phyloP scores from a whole-genome alignment of 1,140 invertebrate species.

The Pygmarrhopalites habei region DNA sequence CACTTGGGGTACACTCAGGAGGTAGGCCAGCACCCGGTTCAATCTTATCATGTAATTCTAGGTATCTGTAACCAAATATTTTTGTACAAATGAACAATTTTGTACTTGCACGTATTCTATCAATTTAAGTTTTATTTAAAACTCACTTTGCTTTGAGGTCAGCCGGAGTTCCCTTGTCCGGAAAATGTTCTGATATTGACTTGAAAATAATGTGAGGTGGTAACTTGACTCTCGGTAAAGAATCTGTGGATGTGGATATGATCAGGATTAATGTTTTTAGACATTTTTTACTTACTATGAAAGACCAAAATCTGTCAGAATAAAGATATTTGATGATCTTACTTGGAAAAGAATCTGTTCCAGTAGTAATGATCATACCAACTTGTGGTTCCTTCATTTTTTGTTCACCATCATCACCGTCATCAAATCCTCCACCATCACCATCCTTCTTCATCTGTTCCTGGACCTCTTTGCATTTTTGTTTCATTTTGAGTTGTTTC shows the following conservation, averaged over 20 bases:
- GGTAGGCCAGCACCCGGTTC: conserved; percentile 64
- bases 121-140: conserved; percentile 86
- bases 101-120: too few species aligned
- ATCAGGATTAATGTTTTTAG: too few species aligned
- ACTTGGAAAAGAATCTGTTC: too few species aligned
- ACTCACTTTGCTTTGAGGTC: conserved; percentile 81
- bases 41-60: conserved; percentile 73
- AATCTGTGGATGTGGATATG: conserved; percentile 13
- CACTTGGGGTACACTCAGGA: conserved; percentile 90
- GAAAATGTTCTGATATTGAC: conserved; percentile 84
- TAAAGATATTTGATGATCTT: too few species aligned
- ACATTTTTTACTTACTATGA: too few species aligned
- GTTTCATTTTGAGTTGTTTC: conserved; percentile 42
- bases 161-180: conserved; percentile 81
- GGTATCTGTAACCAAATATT: too few species aligned
- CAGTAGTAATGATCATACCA: conserved; percentile 36
- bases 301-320: too few species aligned
- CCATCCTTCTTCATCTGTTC: conserved; percentile 9
- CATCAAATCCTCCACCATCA: conserved; percentile 1
- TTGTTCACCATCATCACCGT: conserved; percentile 11
- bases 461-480: conserved; percentile 2
- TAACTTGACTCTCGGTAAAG: conserved; percentile 41
- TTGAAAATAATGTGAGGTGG: conserved; percentile 65
- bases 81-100: too few species aligned
- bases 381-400: conserved; percentile 39